phyloP scores from a whole-genome alignment of 2,797 vertebrate genomes.

The Salmo trutta region DNA sequence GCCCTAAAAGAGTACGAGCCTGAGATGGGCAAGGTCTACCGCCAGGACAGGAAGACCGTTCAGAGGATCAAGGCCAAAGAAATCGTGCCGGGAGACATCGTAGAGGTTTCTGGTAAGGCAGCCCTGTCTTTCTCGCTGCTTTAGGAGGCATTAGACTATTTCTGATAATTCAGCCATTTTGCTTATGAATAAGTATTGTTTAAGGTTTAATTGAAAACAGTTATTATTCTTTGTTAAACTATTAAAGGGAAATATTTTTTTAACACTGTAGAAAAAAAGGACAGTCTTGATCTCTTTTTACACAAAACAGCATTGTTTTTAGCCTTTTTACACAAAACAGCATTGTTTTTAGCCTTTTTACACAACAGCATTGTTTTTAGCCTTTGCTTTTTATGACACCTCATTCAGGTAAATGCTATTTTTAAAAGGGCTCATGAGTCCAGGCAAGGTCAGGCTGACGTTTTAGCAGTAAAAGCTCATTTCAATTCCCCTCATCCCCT shows the following conservation, averaged over 20 bases:
- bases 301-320: neutral
- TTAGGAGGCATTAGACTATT: neutral
- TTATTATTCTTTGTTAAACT: neutral
- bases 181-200: neutral
- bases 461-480: constrained; percentile 46
- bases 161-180: neutral
- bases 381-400: neutral
- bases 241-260: too few relatives aligned
- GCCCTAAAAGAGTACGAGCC: constrained; percentile 96
- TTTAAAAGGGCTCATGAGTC: constrained; percentile 28
- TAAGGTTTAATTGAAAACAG: neutral
- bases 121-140: neutral
- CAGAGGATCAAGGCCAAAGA: constrained; percentile 98
- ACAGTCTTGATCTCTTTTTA: neutral
- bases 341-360: neutral
- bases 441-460: constrained; percentile 45
- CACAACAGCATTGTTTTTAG: neutral
- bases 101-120: constrained; percentile 92
- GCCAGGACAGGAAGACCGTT: constrained; percentile 95
- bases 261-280: neutral
- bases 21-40: constrained; percentile 98
- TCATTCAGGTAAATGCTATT: constrained; percentile 26
- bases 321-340: neutral
- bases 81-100: constrained; percentile 94
- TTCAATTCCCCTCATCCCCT: constrained; percentile 27